These are phyloP conservation scores for Coendou prehensilis DNA, from an alignment of 2,797 vertebrate genomes.

Conservation along the genomic window DNA sequence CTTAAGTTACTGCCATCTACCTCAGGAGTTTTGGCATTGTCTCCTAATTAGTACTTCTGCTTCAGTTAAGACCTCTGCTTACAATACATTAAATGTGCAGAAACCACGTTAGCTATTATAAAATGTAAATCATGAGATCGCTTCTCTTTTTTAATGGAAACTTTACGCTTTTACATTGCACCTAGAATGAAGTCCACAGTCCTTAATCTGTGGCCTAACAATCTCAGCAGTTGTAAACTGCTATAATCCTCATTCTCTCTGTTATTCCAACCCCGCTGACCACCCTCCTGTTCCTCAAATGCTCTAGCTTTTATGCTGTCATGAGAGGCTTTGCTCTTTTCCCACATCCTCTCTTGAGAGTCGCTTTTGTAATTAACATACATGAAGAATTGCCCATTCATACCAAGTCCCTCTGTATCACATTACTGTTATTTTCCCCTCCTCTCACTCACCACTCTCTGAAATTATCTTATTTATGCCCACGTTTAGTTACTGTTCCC, in stretches of 20 bases:
- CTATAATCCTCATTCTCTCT: neutral
- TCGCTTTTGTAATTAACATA: neutral
- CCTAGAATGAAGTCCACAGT: neutral
- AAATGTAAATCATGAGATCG: neutral
- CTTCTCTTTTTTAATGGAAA: neutral
- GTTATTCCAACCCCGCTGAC: too few species aligned
- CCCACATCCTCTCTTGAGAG: neutral
- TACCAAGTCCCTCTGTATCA: neutral
- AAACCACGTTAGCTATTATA: neutral
- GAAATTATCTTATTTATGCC: neutral
- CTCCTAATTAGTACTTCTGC: neutral
- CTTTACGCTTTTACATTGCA: neutral
- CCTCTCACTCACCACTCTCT: neutral
- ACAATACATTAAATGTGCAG: neutral
- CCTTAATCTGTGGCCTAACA: neutral
- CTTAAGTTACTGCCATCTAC: neutral
- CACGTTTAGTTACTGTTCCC: neutral
- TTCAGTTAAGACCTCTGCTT: neutral
- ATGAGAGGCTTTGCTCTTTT: neutral
- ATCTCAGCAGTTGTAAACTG: neutral
- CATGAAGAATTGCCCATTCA: neutral
- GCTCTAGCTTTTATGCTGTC: neutral
- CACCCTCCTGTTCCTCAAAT: neutral
- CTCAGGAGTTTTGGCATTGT: rapidly evolving
- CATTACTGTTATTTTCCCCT: neutral